These are phyloP conservation scores for Megaustenia siamemsis DNA, from an alignment of 2,888 invertebrate genomes.

Conservation along the genomic window DNA sequence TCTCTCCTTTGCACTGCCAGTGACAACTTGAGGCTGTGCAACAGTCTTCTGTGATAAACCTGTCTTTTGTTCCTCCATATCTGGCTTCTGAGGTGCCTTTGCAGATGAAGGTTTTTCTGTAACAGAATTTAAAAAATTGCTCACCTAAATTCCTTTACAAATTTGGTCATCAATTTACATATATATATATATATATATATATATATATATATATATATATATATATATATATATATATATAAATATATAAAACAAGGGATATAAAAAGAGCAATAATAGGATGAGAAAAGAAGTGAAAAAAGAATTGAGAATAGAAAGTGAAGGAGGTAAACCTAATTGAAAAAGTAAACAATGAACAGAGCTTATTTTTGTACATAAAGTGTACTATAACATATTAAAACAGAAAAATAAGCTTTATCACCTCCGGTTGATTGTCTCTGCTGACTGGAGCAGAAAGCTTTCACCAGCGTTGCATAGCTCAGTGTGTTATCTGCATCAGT, in stretches of 20 bases:
- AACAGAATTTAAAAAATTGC: not conserved
- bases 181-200: too few relatives aligned
- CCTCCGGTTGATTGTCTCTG: constrained; percentile 32
- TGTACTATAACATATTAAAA: too few relatives aligned
- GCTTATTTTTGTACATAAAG: too few relatives aligned
- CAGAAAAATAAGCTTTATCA: not conserved
- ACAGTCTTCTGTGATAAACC: not conserved
- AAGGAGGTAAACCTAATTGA: not conserved
- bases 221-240: too few relatives aligned
- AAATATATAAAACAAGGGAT: too few relatives aligned
- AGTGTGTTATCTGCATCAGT: constrained; percentile 53
- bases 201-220: too few relatives aligned
- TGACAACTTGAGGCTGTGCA: constrained; percentile 24
- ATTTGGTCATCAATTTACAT: not conserved
- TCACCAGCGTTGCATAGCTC: constrained; percentile 51
- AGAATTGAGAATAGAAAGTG: not conserved
- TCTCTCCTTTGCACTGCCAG: constrained; percentile 48
- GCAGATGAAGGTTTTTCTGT: constrained; percentile 29
- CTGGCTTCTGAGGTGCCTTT: constrained; percentile 4
- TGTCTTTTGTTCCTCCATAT: constrained; percentile 28
- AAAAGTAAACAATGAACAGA: not conserved
- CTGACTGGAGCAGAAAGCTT: constrained; percentile 41
- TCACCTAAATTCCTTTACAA: not conserved
- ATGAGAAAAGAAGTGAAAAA: not conserved
- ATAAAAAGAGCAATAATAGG: not conserved